Evolutionary conservation across 2,888 invertebrate species (phyloP), one percentile per base, ranked within the genome.

Genomic region (Dasypogon diadema): DNA sequence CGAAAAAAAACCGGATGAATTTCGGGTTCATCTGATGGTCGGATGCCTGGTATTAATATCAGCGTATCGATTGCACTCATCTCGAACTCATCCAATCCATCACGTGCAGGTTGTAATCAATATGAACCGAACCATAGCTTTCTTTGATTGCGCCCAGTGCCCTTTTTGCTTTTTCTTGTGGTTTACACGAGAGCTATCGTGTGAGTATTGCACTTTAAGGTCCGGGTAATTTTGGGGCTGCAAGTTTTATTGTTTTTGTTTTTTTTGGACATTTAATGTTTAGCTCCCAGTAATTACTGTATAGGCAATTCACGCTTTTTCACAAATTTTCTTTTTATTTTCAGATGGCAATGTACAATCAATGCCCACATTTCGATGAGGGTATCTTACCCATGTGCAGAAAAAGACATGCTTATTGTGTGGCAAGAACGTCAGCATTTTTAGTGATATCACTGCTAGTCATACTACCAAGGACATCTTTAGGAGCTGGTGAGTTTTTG

Each of bases 261-360:
- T n/a, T n/a, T n/a, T n/a, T n/a, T n/a, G n/a, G n/a, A n/a, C n/a
- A n/a, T n/a, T n/a, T n/a, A n/a, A n/a, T n/a, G n/a, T n/a, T n/a
- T n/a, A n/a, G n/a, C n/a, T n/a, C n/a, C n/a, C n/a, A n/a, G n/a
- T 30, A 30, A 30, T 30, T 30, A 30, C 10, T 6, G 5, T 30
- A 30, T 1, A 30, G 10, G 5, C 10, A 30, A 1, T 10, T 30
- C 0, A 30, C 34, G 5, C 5, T 10, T 30, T 6, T n/a, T n/a
- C 10, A 30, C 34, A 30, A 30, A 1, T 30, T 5, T 2, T 48
- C 2, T 72, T 24, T 56, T 68, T 6, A n/a, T 70, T 74, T 79
- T n/a, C 75, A 79, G 79, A 79, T 76, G 75, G 78, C 79, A 75
- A 79, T 79, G 79, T 72, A 76, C 77, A 75, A 79, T 78, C 78